Evolutionary conservation across 2,113 vertebrate species (phyloP), one percentile per base, ranked within the genome.

Genomic region (Plecotus auritus): DNA sequence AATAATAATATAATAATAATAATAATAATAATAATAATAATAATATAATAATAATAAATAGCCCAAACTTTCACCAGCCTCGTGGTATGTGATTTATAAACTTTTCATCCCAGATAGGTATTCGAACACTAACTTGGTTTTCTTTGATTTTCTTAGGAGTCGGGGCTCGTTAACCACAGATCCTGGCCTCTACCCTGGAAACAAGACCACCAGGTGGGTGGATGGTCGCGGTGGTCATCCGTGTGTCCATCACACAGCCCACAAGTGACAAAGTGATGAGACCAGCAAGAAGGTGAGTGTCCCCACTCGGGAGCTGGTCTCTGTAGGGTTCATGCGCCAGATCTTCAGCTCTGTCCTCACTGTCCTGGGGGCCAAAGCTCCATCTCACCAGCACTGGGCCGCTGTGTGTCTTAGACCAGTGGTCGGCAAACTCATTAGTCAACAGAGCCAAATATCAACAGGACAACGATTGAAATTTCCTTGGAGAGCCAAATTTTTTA

Each of bases 231-330:
- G 28, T 26, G 30, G 30, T 35, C 40, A 18, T 42, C n/a, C 4
- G 0, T 18, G 42, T 5, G 42, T 35, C 37, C 14, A 5, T 40
- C 26, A 1, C 7, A 1, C 2, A 30, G 8, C 8, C 30, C 4
- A 30, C 16, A 28, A 56, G 28, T 42, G 56, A 18, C 49, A 70
- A 70, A 9, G n/a, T 8, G 35, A 10, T 42, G 51, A 12, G 17
- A 35, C 26, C 49, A 23, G 2, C 69, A 28, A 2, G 18, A n/a
- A 40, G 40, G 76, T 45, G 11, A 5, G 40, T 22, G 28, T 73
- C 35, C n/a, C 20, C 9, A 40, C 30, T 0, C 20, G 2, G 66
- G 49, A 67, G 69, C 16, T 8, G 9, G 11, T 40, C 35, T 61
- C 26, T 64, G n/a, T 6, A 26, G 45, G 28, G 18, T 26, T 81